Evolutionary conservation across 2,888 invertebrate species (phyloP), one percentile per base, ranked within the genome.

Genomic region (Drosophila basisetae): DNA sequence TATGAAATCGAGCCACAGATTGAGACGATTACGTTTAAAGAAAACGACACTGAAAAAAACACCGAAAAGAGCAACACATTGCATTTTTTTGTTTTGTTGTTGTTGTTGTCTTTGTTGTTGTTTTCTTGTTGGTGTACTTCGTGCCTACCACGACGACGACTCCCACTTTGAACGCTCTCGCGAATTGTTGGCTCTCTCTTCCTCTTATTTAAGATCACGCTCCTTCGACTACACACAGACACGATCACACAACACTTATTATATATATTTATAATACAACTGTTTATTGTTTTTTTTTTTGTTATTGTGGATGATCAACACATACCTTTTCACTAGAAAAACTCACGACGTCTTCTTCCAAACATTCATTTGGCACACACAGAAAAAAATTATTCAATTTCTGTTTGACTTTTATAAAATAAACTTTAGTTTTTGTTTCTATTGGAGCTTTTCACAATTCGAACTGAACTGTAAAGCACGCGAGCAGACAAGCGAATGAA

Each of bases 401-500:
- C 53, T 25, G n/a, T 52, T 35, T n/a, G 41, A 62, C 39, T 59
- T 16, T 59, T 62, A 54, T 50, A 41, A 60, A 60, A 50, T 58
- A 56, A 70, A 60, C 47, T 39, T 60, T 31, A 33, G 43, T 9
- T 63, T 53, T 33, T 41, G 16, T 28, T 68, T 62, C 47, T 62
- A 47, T 54, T 43, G 30, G 56, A 60, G 67, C 68, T 64, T 59
- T 59, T 47, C 69, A 58, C 68, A 78, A 43, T 74, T 75, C 68
- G 76, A 85, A 89, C 85, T 63, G 82, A 85, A 89, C 85, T 63
- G 91, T 84, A 87, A 87, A 76, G 87, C 85, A 91, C 88, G 84
- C 84, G 84, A 85, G 84, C 90, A 91, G 73, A 65, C 84, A 85
- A 85, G 84, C 85, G 85, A 85, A 85, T 85, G 84, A 84, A 84